Evolutionary conservation across 2,888 invertebrate genomes (phyloP), one percentile per base, ranked within the genome.

Genomic region (Germaria angustata): DNA sequence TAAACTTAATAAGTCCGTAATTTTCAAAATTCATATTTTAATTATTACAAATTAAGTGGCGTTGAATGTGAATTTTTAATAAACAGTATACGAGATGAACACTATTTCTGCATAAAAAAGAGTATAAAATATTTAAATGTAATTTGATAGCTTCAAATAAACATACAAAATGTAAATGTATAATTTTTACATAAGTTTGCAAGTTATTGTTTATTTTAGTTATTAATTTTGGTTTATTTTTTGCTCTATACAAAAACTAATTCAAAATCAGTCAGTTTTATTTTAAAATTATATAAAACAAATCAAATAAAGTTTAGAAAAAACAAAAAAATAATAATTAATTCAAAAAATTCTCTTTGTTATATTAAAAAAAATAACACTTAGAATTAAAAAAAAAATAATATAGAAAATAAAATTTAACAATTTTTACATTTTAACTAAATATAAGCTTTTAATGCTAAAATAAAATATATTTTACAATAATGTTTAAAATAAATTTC

Each of bases 261-360:
- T 82, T 75, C 9, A 82, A 82, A 82, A 82, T 82, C 82, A 82
- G 82, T 82, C 82, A 66, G 79, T 76, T 75, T 82, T 71, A 57
- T 71, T 44, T 75, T 59, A 32, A 73, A 65, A 68, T 11, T 55
- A 36, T 63, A 63, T 53, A 49, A 72, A 51, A 73, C 20, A 73
- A 41, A 41, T 73, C 8, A 55, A 9, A 13, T 22, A 53, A 63
- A 63, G 9, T 49, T 59, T 39, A 34, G 8, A 68, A 51, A 59
- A 44, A 69, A 69, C 13, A 77, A 51, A 77, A 8, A 53, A 36
- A 44, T 44, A 6, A 2, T 15, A 46, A 49, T 65, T 51, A 65
- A 66, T 39, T 77, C 15, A 65, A 66, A 55, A 71, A 75, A n/a
- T n/a, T n/a, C n/a, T 41, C 9, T 22, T 34, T 46, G 61, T 46